These are phyloP conservation scores for Delichon dasypus DNA, from an alignment of 2,797 vertebrate genomes.

Conservation along the genomic window DNA sequence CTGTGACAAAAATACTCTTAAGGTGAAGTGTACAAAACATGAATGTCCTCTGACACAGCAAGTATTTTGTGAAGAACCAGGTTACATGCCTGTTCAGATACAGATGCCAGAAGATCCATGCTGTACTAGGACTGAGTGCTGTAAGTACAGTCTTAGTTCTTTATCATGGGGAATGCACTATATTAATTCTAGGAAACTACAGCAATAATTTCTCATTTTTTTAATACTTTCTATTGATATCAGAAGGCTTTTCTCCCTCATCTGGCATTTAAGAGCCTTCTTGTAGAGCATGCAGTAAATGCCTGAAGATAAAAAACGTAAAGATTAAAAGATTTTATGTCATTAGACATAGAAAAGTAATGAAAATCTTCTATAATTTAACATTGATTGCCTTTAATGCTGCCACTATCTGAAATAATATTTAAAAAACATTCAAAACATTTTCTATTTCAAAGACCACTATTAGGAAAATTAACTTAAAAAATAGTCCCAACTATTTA, in stretches of 20 bases:
- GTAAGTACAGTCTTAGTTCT: constrained; percentile 74
- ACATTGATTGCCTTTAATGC: neutral
- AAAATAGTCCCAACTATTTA: neutral
- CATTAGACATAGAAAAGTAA: neutral
- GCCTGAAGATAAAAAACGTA: neutral
- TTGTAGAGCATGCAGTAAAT: neutral
- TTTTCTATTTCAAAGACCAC: neutral
- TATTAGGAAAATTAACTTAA: neutral
- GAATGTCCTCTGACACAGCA: constrained; percentile 65
- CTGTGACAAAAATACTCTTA: constrained; percentile 75
- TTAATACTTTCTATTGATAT: neutral
- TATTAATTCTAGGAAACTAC: neutral
- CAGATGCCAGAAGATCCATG: constrained; percentile 77
- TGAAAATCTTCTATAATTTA: neutral
- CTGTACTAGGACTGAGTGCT: constrained; percentile 78
- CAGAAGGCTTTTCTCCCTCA: neutral
- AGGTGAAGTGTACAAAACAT: constrained; percentile 76
- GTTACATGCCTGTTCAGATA: constrained; percentile 75
- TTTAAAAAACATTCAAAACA: neutral
- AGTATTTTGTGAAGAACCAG: constrained; percentile 74
- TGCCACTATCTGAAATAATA: neutral
- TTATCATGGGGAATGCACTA: neutral
- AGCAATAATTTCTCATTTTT: neutral
- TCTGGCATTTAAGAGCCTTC: neutral
- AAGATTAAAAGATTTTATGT: neutral